Base-by-base conservation (phyloP, 2,797 vertebrate genomes). In the Crypturellus tataupa region DNA sequence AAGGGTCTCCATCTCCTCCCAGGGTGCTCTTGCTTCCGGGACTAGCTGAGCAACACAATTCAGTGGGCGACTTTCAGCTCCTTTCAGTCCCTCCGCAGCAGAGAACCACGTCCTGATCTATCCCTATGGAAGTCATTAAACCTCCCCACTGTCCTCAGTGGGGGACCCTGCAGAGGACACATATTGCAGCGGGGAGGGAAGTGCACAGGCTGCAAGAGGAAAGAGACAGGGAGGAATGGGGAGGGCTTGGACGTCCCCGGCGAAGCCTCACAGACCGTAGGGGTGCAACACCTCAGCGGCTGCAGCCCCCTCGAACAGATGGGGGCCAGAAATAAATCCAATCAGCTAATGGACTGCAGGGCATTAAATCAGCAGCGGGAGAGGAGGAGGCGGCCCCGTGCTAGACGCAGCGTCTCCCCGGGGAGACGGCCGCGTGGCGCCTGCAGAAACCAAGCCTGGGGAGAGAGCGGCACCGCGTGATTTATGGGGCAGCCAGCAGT, bases 331-430 rank as follows among this genome's bases (percentile, higher is more conserved):
- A 58, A 72, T 16, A 76, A 86, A 72, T 3, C 6, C 44, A 27
- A 85, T 80, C 64, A 80, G 78, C 84, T 72, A 9, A 93, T 4
- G 70, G 77, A 60, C 27, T 47, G 44, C 33, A 16, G 40, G 56
- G 23, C 4, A 9, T 64, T 33, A n/a, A 31, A 58, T 9, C 33
- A 10, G 15, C 3, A 5, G 5, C n/a, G 4, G 51, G 18, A 24
- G n/a, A 18, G 37, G 11, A 35, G 24, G 53, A 19, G 9, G n/a
- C 9, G 16, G 27, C 60, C 73, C 67, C 35, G 44, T 29, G 4
- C 55, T n/a, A 64, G 40, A 80, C 47, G 12, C 29, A 67, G 40
- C 51, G 5, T 39, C 27, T 51, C 24, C 2, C 8, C 4, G 1
- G 8, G 56, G 25, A 25, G 64, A 24, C 18, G 16, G 46, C 31